These are phyloP conservation scores for Vanessa tameamea DNA, from an alignment of 1,140 invertebrate species.

Conservation along the genomic window DNA sequence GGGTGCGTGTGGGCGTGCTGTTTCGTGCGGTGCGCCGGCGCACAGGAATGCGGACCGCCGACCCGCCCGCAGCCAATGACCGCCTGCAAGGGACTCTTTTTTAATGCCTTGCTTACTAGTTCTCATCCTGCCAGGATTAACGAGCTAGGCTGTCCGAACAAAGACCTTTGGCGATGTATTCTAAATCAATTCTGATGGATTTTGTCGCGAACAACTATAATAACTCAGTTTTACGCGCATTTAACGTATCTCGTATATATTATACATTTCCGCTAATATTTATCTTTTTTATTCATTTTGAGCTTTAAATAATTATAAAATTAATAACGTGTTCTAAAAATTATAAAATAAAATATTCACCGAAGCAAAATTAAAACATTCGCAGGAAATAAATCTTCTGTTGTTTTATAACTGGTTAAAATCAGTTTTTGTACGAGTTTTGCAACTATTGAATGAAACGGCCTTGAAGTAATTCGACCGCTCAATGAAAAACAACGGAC, in stretches of 20 bases:
- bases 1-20: slow-evolving; percentile 65
- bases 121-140: slow-evolving; percentile 63
- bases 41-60: slow-evolving; percentile 76
- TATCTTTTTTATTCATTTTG: not conserved
- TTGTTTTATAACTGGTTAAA: not conserved
- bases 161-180: slow-evolving; percentile 31
- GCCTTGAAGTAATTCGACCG: slow-evolving; percentile 27
- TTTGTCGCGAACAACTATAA: no score
- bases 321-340: not conserved
- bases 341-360: not conserved
- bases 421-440: not conserved
- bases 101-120: slow-evolving; percentile 64
- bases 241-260: no score
- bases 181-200: not conserved
- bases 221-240: no score
- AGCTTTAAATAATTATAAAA: not conserved
- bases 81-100: slow-evolving; percentile 70
- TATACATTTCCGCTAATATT: no score
- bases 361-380: not conserved
- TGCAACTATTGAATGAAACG: slow-evolving; percentile 27
- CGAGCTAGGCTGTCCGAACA: slow-evolving; percentile 49
- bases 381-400: not conserved
- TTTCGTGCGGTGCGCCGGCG: slow-evolving; percentile 66
- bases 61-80: slow-evolving; percentile 76
- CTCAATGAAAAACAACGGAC: slow-evolving; percentile 19